Conservation (phyloP, 2,888 invertebrate species). For the Diadegma fenestrale region DNA sequence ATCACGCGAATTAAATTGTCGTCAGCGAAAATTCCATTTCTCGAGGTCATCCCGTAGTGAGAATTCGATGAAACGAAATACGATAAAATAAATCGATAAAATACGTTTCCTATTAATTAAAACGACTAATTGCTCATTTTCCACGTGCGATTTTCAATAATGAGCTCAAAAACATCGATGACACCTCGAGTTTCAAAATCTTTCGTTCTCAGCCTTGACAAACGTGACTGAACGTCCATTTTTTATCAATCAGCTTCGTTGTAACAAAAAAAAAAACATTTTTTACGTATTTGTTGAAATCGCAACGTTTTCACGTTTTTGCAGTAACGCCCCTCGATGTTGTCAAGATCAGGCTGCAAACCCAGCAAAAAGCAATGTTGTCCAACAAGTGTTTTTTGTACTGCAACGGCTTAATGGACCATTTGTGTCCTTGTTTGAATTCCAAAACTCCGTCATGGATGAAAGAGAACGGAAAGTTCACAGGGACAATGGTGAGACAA, state of each 20-base stretch:
- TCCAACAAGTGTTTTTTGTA: slow-evolving; percentile 97
- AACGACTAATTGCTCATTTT: neutral
- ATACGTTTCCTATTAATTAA: neutral
- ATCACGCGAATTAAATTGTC: neutral
- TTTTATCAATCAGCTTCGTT: neutral
- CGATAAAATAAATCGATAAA: neutral
- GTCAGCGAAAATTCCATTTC: neutral
- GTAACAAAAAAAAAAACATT: neutral
- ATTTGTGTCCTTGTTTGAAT: slow-evolving; percentile 93
- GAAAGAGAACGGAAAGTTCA: slow-evolving; percentile 90
- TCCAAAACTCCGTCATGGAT: slow-evolving; percentile 87
- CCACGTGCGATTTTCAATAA: neutral
- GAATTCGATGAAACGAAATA: neutral
- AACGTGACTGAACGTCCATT: neutral
- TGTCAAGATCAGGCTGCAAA: slow-evolving; percentile 98
- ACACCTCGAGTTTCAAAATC: neutral
- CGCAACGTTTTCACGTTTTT: slow-evolving; percentile 71
- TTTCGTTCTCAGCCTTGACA: neutral
- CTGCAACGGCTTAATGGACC: slow-evolving; percentile 99
- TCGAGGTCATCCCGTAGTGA: neutral
- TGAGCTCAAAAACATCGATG: neutral
- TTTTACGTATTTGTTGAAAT: neutral
- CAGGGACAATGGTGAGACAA: slow-evolving; percentile 82
- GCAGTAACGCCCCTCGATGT: slow-evolving; percentile 99
- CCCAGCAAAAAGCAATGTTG: slow-evolving; percentile 94